phyloP scores from a whole-genome alignment of 1,140 invertebrate genomes.

The Drosophila lacertosa region DNA sequence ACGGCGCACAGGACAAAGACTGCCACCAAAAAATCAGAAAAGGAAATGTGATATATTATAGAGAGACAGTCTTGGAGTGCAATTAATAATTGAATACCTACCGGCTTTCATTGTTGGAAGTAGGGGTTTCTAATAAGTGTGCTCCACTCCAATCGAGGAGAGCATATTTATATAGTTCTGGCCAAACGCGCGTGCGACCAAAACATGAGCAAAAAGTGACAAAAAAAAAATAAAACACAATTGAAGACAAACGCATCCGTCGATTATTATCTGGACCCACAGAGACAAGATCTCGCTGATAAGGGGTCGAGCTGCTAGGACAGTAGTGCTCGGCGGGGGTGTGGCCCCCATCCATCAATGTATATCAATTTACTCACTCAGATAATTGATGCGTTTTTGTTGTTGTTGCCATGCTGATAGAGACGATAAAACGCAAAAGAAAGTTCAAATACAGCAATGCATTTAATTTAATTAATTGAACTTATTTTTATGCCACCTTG shows the following conservation, averaged over 20 bases:
- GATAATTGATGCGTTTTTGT: neutral
- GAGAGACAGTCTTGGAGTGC: no score
- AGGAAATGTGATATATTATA: neutral
- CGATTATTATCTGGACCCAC: constrained; percentile 62
- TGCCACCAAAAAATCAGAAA: constrained; percentile 15
- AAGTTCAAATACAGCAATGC: neutral
- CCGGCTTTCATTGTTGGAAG: constrained; percentile 64
- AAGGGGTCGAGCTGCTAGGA: constrained; percentile 1
- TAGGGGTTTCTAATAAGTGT: constrained; percentile 57
- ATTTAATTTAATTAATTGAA: neutral
- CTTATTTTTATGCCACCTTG: neutral
- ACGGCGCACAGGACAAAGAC: constrained; percentile 55
- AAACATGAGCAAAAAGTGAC: constrained; percentile 8
- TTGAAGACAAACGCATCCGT: constrained; percentile 65
- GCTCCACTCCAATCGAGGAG: constrained; percentile 1
- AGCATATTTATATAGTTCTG: constrained; percentile 59
- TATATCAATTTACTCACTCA: no score
- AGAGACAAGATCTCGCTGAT: constrained; percentile 6
- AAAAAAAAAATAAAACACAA: constrained; percentile 38
- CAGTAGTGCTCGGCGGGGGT: constrained; percentile 2
- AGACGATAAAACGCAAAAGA: neutral
- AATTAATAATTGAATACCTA: constrained; percentile 31
- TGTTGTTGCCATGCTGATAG: constrained; percentile 1
- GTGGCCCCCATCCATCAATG: no score
- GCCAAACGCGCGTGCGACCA: neutral